These are phyloP conservation scores for Drosophila novamexicana DNA, from an alignment of 1,140 invertebrate genomes.

Conservation along the genomic window DNA sequence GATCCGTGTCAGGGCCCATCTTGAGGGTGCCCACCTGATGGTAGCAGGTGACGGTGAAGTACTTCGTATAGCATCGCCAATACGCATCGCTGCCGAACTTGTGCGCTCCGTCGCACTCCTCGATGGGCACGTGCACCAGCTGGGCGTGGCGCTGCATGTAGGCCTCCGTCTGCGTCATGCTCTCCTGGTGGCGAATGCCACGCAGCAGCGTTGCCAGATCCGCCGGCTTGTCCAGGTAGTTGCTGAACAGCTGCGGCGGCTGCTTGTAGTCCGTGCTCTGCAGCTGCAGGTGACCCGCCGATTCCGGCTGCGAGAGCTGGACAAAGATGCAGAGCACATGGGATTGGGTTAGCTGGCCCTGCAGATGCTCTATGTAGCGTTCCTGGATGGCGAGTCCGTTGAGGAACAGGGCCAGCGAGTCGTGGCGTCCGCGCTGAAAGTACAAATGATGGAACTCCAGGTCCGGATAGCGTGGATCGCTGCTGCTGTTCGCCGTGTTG, in stretches of 20 bases:
- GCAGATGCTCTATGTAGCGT: constrained; percentile 36
- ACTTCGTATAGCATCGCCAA: constrained; percentile 90
- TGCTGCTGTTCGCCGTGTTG: constrained; percentile 51
- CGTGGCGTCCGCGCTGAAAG: constrained; percentile 43
- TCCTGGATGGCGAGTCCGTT: constrained; percentile 53
- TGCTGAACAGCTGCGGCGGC: constrained; percentile 89
- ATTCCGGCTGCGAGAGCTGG: constrained; percentile 90
- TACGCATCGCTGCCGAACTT: constrained; percentile 88
- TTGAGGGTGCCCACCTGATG: constrained; percentile 90
- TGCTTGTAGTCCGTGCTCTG: constrained; percentile 88
- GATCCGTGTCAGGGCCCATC: constrained; percentile 90
- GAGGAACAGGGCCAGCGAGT: constrained; percentile 26
- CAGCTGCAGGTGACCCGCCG: constrained; percentile 88
- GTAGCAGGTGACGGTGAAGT: constrained; percentile 88
- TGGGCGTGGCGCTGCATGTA: constrained; percentile 86
- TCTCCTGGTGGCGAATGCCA: constrained; percentile 87
- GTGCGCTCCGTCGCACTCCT: constrained; percentile 85
- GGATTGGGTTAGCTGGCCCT: constrained; percentile 5
- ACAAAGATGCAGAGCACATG: constrained; percentile 86
- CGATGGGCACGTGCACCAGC: constrained; percentile 86
- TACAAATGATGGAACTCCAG: constrained; percentile 71
- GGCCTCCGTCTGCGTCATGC: constrained; percentile 86
- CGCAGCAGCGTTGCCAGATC: constrained; percentile 89
- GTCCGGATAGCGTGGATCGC: constrained; percentile 69
- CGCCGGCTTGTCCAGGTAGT: constrained; percentile 88